Conservation (phyloP, 1,140 invertebrate species). For the Popillia japonica region DNA sequence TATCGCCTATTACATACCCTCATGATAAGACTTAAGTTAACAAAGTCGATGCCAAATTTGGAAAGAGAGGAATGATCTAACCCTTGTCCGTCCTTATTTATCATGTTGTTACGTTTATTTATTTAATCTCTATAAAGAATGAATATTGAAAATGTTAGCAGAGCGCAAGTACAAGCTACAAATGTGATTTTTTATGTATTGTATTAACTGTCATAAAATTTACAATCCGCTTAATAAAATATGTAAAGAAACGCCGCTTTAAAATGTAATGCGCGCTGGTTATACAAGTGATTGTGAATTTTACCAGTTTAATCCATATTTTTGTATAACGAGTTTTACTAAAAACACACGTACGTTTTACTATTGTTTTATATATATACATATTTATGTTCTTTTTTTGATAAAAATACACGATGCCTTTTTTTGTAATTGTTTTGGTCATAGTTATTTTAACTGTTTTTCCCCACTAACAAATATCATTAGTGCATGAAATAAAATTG, state of each 20-base stretch:
- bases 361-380: conserved; percentile 4
- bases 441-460: conserved; percentile 7
- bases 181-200: conserved; percentile 29
- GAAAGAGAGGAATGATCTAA: conserved; percentile 28
- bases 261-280: background rate
- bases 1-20: background rate
- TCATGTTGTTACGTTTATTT: background rate
- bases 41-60: conserved; percentile 19
- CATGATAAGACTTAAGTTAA: background rate
- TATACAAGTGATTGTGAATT: conserved; percentile 12
- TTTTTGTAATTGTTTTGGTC: background rate
- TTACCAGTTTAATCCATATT: conserved; percentile 13
- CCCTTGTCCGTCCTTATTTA: conserved; percentile 32
- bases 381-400: background rate
- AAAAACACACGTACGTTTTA: background rate
- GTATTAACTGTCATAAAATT: conserved; percentile 22
- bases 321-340: conserved; percentile 19
- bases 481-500: background rate
- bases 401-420: conserved; percentile 3
- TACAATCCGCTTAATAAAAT: conserved; percentile 14
- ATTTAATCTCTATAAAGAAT: background rate
- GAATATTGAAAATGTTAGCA: conserved; percentile 3
- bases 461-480: background rate
- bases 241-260: background rate
- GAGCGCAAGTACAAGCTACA: conserved; percentile 25